phyloP scores from a whole-genome alignment of 2,797 vertebrate species.

The Menidia menidia region DNA sequence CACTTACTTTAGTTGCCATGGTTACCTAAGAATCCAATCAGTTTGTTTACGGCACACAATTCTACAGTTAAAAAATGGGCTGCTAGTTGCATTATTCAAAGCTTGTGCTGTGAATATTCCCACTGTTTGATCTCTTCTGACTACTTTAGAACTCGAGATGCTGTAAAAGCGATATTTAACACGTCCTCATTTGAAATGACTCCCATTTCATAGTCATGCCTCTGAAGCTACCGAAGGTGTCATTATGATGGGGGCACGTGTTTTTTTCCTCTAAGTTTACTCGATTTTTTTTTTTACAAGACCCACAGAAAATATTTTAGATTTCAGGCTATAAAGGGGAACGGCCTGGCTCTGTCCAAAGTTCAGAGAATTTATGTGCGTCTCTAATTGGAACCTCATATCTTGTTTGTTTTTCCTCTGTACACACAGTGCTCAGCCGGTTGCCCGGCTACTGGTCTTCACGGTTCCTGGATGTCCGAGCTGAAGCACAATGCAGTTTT shows the following conservation, averaged over 20 bases:
- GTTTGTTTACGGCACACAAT: too few relatives aligned
- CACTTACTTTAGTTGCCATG: too few relatives aligned
- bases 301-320: slow-evolving; percentile 1
- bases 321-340: background rate
- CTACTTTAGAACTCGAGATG: background rate
- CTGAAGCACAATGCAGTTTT: background rate
- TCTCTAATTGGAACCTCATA: slow-evolving; percentile 15
- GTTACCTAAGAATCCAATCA: too few relatives aligned
- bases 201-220: background rate
- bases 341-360: slow-evolving; percentile 3
- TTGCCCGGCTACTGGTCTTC: slow-evolving; percentile 37
- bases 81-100: too few relatives aligned
- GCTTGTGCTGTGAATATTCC: background rate
- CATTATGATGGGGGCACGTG: too few relatives aligned
- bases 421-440: slow-evolving; percentile 23
- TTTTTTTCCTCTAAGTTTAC: background rate
- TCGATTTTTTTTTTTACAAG: background rate
- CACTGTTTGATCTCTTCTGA: background rate
- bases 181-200: background rate
- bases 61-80: too few relatives aligned
- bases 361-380: slow-evolving; percentile 3
- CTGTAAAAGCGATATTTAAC: background rate
- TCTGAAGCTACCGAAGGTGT: too few relatives aligned
- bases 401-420: slow-evolving; percentile 38
- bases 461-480: slow-evolving; percentile 11